Conservation (phyloP, 2,113 vertebrate genomes). For the Lates calcarifer region DNA sequence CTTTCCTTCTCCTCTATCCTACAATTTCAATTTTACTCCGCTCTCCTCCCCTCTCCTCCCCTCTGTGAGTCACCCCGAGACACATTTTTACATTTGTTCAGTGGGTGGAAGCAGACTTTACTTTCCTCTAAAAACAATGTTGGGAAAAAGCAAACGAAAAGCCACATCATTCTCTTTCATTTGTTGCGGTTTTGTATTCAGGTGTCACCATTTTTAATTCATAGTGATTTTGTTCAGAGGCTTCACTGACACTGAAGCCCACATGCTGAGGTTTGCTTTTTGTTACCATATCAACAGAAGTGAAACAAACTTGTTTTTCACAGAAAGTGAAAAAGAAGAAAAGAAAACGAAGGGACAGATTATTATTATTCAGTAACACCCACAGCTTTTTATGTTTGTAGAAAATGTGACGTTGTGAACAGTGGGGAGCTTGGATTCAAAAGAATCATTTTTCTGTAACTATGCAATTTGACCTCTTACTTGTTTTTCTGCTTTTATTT, state of each 20-base stretch:
- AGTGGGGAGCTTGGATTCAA: background rate
- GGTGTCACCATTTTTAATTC: constrained; percentile 16
- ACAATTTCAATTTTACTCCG: background rate
- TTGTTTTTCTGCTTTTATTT: constrained; percentile 2
- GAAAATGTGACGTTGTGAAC: background rate
- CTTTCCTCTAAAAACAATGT: background rate
- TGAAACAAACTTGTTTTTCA: background rate
- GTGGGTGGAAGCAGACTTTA: background rate
- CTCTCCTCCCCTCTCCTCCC: background rate
- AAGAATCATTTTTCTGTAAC: background rate
- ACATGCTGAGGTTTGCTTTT: background rate
- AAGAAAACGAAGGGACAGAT: background rate
- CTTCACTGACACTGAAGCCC: constrained; percentile 1
- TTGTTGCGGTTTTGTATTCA: constrained; percentile 4
- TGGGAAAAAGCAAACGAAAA: background rate
- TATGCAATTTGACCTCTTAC: background rate
- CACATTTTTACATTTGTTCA: background rate
- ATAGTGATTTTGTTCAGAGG: background rate
- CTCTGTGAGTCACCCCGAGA: constrained; percentile 14
- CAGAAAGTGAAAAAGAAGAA: background rate
- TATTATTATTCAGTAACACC: constrained; percentile 7
- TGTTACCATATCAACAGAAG: constrained; percentile 33
- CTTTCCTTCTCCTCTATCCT: background rate
- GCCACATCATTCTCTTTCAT: background rate
- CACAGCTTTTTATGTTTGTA: background rate